Evolutionary conservation across 2,113 vertebrate species (phyloP).

Genomic region (Xenotilapia leptura): DNA sequence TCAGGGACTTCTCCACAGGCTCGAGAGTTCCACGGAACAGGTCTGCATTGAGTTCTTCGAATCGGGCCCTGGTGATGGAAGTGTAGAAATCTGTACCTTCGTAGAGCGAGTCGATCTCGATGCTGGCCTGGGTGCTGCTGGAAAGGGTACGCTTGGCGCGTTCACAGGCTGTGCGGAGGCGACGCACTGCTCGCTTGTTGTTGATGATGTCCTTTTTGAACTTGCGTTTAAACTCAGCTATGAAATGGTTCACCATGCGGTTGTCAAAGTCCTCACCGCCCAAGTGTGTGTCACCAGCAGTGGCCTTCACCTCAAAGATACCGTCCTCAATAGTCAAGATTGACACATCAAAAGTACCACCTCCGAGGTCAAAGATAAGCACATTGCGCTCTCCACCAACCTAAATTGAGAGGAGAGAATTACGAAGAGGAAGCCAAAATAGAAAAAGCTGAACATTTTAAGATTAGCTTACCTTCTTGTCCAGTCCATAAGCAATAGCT

Average conservation of each 20-base stretch:
- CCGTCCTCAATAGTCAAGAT: constrained; percentile 91
- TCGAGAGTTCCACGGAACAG: constrained; percentile 87
- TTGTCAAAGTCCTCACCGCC: constrained; percentile 91
- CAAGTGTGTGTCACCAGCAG: constrained; percentile 87
- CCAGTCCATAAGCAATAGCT: constrained; percentile 89
- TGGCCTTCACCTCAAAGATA: constrained; percentile 89
- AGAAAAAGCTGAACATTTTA: neutral
- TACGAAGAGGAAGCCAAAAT: neutral
- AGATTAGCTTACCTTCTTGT: constrained; percentile 73
- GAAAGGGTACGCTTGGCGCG: constrained; percentile 88
- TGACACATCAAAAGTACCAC: constrained; percentile 89
- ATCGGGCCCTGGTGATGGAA: constrained; percentile 85
- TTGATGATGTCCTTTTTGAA: constrained; percentile 86
- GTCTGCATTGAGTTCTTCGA: constrained; percentile 88
- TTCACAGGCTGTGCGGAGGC: constrained; percentile 85
- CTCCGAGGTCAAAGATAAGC: constrained; percentile 88
- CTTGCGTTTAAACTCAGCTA: constrained; percentile 86
- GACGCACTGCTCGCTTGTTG: constrained; percentile 84
- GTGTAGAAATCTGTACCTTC: constrained; percentile 90
- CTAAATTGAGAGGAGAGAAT: constrained; percentile 38
- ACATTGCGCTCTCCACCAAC: constrained; percentile 84
- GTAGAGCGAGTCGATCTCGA: constrained; percentile 87
- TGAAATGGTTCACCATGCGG: constrained; percentile 86
- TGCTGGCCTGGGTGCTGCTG: constrained; percentile 88
- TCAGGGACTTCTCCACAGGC: constrained; percentile 85